Evolutionary conservation across 35 echinoderm and acorn worm species (phyloP).

Genomic region (Nesometra sesokonis): DNA sequence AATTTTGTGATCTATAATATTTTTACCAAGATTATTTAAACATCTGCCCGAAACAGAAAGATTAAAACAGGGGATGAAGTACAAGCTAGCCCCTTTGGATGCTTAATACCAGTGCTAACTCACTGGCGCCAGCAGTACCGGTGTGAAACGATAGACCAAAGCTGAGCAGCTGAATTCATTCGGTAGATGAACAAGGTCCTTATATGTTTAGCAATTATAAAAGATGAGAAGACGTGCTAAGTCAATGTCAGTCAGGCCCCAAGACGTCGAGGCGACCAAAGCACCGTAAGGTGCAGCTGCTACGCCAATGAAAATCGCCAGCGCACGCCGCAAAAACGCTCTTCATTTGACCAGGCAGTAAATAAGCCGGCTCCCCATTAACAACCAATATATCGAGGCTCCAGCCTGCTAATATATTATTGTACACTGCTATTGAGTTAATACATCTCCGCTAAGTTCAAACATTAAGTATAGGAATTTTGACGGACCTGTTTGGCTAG

Average conservation of each 20-base stretch:
- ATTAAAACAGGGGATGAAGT: background rate
- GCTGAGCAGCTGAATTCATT: background rate
- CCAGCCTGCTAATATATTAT: background rate
- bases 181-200: background rate
- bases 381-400: background rate
- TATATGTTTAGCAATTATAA: background rate
- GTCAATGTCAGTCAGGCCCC: background rate
- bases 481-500: background rate
- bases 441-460: background rate
- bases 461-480: background rate
- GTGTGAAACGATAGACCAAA: background rate
- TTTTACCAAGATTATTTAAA: background rate
- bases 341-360: background rate
- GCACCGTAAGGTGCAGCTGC: background rate
- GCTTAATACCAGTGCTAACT: background rate
- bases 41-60: background rate
- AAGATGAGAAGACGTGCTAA: background rate
- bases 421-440: background rate
- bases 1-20: background rate
- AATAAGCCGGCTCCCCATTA: background rate
- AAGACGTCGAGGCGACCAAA: background rate
- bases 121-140: background rate
- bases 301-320: background rate
- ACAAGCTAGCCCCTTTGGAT: background rate
- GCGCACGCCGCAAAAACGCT: background rate